These are phyloP conservation scores for Globia sparganii DNA, from an alignment of 2,888 invertebrate genomes.

Conservation along the genomic window DNA sequence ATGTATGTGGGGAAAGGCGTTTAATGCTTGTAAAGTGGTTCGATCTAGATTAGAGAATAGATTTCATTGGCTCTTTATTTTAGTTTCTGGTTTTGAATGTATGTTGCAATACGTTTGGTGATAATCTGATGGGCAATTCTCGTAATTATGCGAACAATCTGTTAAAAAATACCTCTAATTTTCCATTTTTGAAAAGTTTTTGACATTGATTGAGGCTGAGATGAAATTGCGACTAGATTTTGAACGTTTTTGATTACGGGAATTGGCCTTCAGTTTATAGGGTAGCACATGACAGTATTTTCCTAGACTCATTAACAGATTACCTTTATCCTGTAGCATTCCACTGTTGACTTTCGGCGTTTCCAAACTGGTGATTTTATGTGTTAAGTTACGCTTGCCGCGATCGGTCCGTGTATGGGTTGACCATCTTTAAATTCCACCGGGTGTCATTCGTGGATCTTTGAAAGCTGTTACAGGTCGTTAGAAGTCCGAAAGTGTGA, in stretches of 20 bases:
- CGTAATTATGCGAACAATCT: background rate
- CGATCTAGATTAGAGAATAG: constrained; percentile 35
- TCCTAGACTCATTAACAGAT: too few relatives aligned
- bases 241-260: too few relatives aligned
- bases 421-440: background rate
- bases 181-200: too few relatives aligned
- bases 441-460: background rate
- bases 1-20: constrained; percentile 42
- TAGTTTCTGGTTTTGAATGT: constrained; percentile 7
- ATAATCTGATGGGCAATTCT: background rate
- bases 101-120: background rate
- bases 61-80: constrained; percentile 33
- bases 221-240: too few relatives aligned
- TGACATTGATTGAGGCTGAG: too few relatives aligned
- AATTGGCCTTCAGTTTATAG: too few relatives aligned
- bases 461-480: background rate
- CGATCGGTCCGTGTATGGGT: background rate
- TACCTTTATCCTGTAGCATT: background rate
- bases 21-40: constrained; percentile 56
- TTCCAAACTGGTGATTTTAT: background rate
- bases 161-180: too few relatives aligned
- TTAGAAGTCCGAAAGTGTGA: background rate
- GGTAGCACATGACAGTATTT: background rate
- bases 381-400: background rate
- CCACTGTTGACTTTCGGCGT: background rate